Base-by-base conservation (phyloP, 2,888 invertebrate genomes). In the Petrolisthes cinctipes region DNA sequence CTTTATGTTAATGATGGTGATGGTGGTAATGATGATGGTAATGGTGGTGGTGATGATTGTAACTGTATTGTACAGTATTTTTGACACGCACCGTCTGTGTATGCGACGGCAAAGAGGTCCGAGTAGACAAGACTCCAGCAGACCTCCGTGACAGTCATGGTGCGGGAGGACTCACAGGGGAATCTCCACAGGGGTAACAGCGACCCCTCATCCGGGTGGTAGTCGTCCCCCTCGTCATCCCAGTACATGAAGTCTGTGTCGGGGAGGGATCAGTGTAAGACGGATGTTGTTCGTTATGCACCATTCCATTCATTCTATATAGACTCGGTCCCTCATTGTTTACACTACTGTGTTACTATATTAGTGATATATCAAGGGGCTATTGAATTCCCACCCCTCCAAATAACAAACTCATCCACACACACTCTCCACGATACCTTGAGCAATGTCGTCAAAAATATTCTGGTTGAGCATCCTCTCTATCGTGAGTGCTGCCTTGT, bases 401-500 rank as follows among this genome's bases (percentile, higher is more conserved):
- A 37, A 37, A 37, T 37, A 37, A 37, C 37, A 37, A 37, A 37
- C 37, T 37, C 37, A 37, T 37, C 37, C 37, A 37, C 37, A 37
- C 37, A 37, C 37, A 1, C 37, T 37, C 37, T 37, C 37, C 37
- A 37, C 37, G 17, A n/a, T 83, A 97, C 97, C 97, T 94, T 95
- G 95, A 14, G 95, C 94, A 91, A 98, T 97, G 90, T 98, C 98
- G 92, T 98, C 97, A 92, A 95, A 98, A 61, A 97, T 97, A 93
- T 98, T 98, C 93, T 98, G 97, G 93, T 97, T 98, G 91, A 98
- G 96, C 95, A 99, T 97, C 91, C 98, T 94, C 93, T 99, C 98
- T 7, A 98, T 94, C 75, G 97, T 97, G 92, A 96, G 96, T 94
- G 96, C 96, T 37, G 96, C 76, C 5, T 37, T n/a, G 53, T 66